Conservation (phyloP, 2,113 vertebrate genomes). For the Psophia crepitans region DNA sequence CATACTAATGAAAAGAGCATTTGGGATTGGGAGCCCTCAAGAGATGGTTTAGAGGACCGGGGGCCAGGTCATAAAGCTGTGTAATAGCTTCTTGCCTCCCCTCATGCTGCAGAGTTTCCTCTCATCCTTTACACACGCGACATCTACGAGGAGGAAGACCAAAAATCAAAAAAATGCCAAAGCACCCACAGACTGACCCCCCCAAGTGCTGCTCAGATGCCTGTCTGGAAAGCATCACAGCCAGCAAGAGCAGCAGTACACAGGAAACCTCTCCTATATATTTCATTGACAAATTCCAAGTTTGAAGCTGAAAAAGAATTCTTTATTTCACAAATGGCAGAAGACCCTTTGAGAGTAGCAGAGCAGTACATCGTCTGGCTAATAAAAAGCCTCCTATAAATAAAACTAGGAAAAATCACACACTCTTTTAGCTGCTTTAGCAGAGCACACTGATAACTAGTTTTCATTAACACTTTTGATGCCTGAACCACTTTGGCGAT, state of each 20-base stretch:
- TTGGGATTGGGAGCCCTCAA: neutral
- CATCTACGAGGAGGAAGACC: neutral
- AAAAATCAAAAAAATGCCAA: neutral
- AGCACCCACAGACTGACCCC: neutral
- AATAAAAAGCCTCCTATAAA: neutral
- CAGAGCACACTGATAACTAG: neutral
- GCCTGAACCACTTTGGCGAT: neutral
- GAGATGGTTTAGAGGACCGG: neutral
- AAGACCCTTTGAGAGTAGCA: neutral
- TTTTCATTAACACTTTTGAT: neutral
- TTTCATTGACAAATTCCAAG: neutral
- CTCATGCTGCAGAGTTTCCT: neutral
- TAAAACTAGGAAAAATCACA: neutral
- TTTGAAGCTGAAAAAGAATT: neutral
- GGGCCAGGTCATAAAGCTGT: neutral
- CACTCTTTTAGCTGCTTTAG: neutral
- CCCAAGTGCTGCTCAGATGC: neutral
- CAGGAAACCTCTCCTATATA: neutral
- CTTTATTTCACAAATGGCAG: neutral
- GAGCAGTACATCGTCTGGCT: neutral
- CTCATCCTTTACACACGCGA: rapidly evolving
- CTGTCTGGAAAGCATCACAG: neutral
- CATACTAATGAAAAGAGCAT: neutral
- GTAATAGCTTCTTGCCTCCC: neutral
- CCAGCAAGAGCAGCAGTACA: neutral